phyloP scores from a whole-genome alignment of 2,888 invertebrate species.

The Gymnosoma rotundatum region DNA sequence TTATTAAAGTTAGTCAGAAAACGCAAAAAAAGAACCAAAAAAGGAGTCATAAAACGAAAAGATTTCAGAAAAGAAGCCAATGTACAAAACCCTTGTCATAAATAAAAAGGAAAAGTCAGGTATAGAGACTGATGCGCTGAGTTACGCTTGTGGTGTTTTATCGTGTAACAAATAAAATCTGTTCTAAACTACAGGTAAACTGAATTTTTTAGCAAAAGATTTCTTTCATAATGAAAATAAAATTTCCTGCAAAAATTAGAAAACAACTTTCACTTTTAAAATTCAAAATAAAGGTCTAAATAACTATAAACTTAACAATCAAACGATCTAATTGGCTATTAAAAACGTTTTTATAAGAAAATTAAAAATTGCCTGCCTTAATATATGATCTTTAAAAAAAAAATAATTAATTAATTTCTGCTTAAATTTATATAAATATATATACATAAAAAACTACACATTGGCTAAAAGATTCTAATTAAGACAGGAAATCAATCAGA shows the following conservation, averaged over 20 bases:
- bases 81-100: not conserved
- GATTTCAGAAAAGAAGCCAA: slow-evolving; percentile 15
- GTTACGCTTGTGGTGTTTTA: slow-evolving; percentile 50
- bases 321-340: too few relatives aligned
- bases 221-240: not conserved
- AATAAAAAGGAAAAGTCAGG: not conserved
- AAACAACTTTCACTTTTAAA: not conserved
- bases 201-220: not conserved
- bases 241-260: too few relatives aligned
- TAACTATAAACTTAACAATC: too few relatives aligned
- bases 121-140: slow-evolving; percentile 60
- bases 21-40: not conserved
- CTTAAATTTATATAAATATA: too few relatives aligned
- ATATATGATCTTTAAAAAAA: too few relatives aligned
- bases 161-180: slow-evolving; percentile 9
- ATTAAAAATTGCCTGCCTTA: too few relatives aligned
- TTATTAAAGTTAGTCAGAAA: slow-evolving; percentile 36
- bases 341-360: too few relatives aligned
- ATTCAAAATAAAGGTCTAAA: too few relatives aligned
- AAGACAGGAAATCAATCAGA: too few relatives aligned
- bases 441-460: too few relatives aligned
- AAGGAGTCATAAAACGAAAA: not conserved
- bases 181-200: slow-evolving; percentile 28
- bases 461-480: too few relatives aligned
- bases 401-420: too few relatives aligned